Base-by-base conservation (phyloP, 2,888 invertebrate species). In the Philopedon plagiatum region DNA sequence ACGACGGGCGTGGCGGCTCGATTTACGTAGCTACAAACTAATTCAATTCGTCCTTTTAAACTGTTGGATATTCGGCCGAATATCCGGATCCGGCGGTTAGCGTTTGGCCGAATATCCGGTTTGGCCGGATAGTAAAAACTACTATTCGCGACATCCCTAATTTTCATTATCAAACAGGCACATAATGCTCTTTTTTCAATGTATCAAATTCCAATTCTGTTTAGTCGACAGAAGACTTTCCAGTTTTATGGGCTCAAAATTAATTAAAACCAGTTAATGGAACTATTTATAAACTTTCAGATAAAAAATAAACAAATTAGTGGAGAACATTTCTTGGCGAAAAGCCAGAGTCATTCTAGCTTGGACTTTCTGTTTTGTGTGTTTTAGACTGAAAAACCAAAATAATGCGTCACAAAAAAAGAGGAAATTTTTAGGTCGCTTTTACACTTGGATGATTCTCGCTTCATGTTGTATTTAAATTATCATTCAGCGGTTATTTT, bases 181-280 rank as follows among this genome's bases (percentile, higher is more conserved):
- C n/a, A n/a, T 54, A 29, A 54, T 54, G 51, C 51, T 13, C 51
- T 13, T 39, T 2, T 19, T 9, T 7, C 19, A 29, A 23, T 29
- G 51, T 29, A 54, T 54, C n/a, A 29, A 29, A 41, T 58, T 39
- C 39, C 58, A 58, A 26, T 37, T 41, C 41, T 58, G 13, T 26
- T 4, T 26, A 15, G 3, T 9, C 41, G 34, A 57, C 23, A 21
- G 37, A 37, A 56, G 37, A 2, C 11, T 57, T 37, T 57, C 37
- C 57, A 58, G 41, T 58, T 58, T 58, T 61, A 61, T 32, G 29
- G 11, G 44, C 46, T 61, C 46, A 46, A 46, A 61, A 61, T 61
- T 61, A 46, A 61, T 61, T 61, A 32, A 26, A 54, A 44, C 18
- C 32, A 32, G 44, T 61, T 61, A 61, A 44, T 46, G 61, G 61